Base-by-base conservation (phyloP, 2,888 invertebrate genomes). In the Dolomedes plantarius region DNA sequence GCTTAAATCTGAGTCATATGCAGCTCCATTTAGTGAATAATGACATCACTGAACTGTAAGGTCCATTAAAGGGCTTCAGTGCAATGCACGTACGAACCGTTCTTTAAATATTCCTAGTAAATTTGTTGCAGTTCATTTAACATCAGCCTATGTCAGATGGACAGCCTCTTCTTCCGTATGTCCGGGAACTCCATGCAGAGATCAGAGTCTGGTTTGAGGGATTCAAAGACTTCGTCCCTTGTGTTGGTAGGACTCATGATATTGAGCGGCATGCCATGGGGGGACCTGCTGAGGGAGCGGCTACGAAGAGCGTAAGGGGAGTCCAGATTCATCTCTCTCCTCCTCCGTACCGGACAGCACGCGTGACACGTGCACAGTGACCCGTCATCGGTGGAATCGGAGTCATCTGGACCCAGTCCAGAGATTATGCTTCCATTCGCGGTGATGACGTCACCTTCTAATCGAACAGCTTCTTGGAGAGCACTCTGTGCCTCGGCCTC, bases 401-500 rank as follows among this genome's bases (percentile, higher is more conserved):
- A 89, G 28, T 90, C 89, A 6, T 89, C 89, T 0, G 89, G 82
- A 13, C 87, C 88, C 11, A 89, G 79, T 0, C 89, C 90, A 7
- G 88, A 88, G 32, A 89, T 89, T 32, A 90, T 88, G 65, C 85
- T 90, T 2, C 91, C 92, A 89, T 92, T 92, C 39, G 91, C 91
- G 28, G 91, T 91, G 82, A 98, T 98, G 90, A 98, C 97, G 93
- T 98, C 98, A 87, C 98, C 98, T 91, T 99, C 98, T 88, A 99
- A 93, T 87, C 97, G 94, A 27, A 99, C 98, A 80, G 98, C 97
- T 73, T 97, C 97, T 91, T 97, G 96, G 89, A 98, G 95, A 86
- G 98, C 98, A 94, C 97, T 93, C 85, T 94, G 94, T 28, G 98
- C 98, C 92, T 98, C 98, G 65, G 97, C 95, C 91, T 98, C 98